Conservation (phyloP, 2,797 vertebrate genomes). For the Sebastiscus albofasciatus region DNA sequence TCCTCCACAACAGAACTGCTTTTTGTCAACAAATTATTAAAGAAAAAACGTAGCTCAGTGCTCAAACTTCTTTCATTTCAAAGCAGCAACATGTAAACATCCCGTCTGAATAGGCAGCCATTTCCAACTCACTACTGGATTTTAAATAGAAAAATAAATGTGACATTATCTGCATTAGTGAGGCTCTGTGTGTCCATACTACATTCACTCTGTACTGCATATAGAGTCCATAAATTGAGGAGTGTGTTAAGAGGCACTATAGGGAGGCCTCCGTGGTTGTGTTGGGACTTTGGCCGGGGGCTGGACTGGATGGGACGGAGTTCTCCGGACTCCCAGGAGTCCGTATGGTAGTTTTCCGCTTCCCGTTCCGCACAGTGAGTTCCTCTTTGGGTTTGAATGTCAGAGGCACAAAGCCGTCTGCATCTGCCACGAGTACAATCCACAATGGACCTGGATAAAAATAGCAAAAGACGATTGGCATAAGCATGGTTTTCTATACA, state of each 20-base stretch:
- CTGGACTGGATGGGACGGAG: slow-evolving; percentile 68
- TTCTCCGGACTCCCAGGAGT: slow-evolving; percentile 59
- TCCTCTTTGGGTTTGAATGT: slow-evolving; percentile 87
- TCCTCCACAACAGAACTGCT: background rate
- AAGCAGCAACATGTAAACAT: slow-evolving; percentile 43
- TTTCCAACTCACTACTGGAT: slow-evolving; percentile 11
- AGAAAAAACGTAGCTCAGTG: background rate
- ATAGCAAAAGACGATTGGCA: background rate
- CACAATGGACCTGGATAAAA: slow-evolving; percentile 86
- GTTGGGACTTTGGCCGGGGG: slow-evolving; percentile 39
- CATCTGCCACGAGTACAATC: slow-evolving; percentile 91
- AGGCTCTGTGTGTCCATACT: background rate
- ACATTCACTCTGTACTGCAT: background rate
- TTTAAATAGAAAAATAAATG: slow-evolving; percentile 40
- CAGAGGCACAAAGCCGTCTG: slow-evolving; percentile 91
- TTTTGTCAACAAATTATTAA: background rate
- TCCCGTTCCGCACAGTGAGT: slow-evolving; percentile 88
- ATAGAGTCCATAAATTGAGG: background rate
- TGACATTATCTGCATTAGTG: background rate
- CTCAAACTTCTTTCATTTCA: background rate
- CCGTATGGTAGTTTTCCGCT: slow-evolving; percentile 67
- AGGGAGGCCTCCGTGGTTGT: slow-evolving; percentile 28
- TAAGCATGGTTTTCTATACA: background rate
- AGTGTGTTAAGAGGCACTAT: slow-evolving; percentile 20
- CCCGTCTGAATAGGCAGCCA: slow-evolving; percentile 17